A percentile compares a stretch with the other conserved stretches of the same genome.
These are phyloP conservation scores for Pomatostomus ruficeps DNA, from an alignment of 2,113 vertebrate species.

Conservation along the genomic window DNA sequence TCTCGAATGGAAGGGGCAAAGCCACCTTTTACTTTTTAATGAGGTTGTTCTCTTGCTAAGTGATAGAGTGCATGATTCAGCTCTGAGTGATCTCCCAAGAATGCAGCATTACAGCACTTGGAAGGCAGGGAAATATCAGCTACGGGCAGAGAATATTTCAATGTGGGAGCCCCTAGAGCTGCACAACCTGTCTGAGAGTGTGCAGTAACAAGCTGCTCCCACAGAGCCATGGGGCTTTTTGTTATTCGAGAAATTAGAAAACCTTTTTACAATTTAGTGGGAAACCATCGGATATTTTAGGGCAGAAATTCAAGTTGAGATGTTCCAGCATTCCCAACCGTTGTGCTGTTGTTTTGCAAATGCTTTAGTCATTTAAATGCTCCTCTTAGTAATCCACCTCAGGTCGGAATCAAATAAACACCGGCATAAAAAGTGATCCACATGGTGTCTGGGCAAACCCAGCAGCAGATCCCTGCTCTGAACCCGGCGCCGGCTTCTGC, in stretches of 20 bases:
- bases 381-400: background rate
- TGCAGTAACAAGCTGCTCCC: background rate
- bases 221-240: background rate
- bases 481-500: fast-evolving
- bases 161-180: constrained; percentile 25
- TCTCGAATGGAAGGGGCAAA: background rate
- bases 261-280: background rate
- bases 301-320: background rate
- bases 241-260: background rate
- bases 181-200: constrained; percentile 46
- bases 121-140: constrained; percentile 30
- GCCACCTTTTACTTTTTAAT: constrained; percentile 10
- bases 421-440: background rate
- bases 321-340: background rate
- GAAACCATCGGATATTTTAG: background rate
- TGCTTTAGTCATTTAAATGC: background rate
- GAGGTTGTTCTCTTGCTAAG: background rate
- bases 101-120: constrained; percentile 17
- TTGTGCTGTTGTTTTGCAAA: background rate
- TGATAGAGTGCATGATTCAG: background rate
- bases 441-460: background rate
- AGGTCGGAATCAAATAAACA: background rate
- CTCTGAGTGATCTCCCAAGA: constrained; percentile 12
- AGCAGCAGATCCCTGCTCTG: background rate
- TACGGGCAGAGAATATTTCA: background rate